Conservation (phyloP, 2,797 vertebrate species). For the Coregonus suidteri region DNA sequence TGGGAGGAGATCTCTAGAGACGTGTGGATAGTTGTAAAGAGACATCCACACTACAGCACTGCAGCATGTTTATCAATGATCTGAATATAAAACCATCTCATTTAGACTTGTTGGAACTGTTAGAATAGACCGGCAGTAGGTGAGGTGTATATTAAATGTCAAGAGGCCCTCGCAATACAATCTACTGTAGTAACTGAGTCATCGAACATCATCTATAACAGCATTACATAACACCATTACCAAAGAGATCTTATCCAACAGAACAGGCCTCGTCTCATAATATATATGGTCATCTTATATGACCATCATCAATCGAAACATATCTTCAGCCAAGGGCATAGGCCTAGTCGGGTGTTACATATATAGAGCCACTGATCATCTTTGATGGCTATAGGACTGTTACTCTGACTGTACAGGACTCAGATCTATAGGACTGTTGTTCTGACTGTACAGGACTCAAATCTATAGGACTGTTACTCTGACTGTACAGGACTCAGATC, state of each 20-base stretch:
- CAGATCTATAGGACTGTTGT: no score
- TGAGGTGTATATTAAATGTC: no score
- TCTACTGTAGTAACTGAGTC: background rate
- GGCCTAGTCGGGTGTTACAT: background rate
- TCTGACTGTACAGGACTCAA: no score
- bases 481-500: no score
- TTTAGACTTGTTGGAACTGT: background rate
- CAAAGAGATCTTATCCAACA: background rate
- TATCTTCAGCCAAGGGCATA: background rate
- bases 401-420: no score
- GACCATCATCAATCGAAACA: background rate
- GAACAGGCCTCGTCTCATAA: background rate
- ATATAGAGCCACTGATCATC: background rate
- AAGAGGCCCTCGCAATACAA: background rate
- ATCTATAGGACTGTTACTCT: no score
- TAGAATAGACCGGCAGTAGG: background rate
- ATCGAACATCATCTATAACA: background rate
- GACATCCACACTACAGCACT: constrained; percentile 29
- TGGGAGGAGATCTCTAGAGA: background rate
- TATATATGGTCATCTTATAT: background rate
- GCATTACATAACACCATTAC: background rate
- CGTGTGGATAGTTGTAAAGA: background rate
- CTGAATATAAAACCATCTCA: constrained; percentile 60
- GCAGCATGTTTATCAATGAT: constrained; percentile 51
- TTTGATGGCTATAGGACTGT: no score